Evolutionary conservation across 2,113 vertebrate genomes (phyloP), one percentile per base, ranked within the genome.

Genomic region (Platycercus adscitus): DNA sequence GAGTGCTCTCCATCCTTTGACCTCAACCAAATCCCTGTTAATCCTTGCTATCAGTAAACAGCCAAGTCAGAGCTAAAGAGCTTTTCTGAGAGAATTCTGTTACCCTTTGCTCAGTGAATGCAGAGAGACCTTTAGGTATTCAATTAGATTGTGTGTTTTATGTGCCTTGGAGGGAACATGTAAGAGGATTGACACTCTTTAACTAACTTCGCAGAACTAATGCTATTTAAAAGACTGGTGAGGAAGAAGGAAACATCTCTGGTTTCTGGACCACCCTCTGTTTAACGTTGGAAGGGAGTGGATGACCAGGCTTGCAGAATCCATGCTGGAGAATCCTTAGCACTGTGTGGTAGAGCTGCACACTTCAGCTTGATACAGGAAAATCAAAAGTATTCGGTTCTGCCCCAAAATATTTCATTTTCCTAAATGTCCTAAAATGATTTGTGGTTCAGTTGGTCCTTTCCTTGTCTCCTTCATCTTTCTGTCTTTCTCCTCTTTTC

Each of bases 251-350:
- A 24, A 9, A 50, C 7, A 23, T 18, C 37, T 44, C 60, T 21
- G 52, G 43, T 60, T 63, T 52, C 33, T 10, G 8, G 72, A 8
- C 9, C 31, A 7, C 21, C 10, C 31, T 61, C 44, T 68, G 19
- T n/a, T 73, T 56, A 26, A 10, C 61, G 12, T 53, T 0, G 2
- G 29, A 10, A 2, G 2, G 15, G 25, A 9, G 31, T 52, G 28
- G 28, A 11, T 29, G 46, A 56, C 8, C 1, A 1, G 31, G 11
- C 23, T 9, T 60, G 24, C 39, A 44, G 73, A 55, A 33, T 75
- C 44, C 19, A 0, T 2, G 6, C 3, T 63, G 69, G 61, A 49
- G 31, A 69, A 9, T 20, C 26, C 56, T 61, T 17, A 43, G 25
- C 26, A 29, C 35, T 19, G 18, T 2, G 2, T 69, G 66, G 60